Conservation (phyloP, 2,113 vertebrate genomes). For the Pelmatolapia mariae region DNA sequence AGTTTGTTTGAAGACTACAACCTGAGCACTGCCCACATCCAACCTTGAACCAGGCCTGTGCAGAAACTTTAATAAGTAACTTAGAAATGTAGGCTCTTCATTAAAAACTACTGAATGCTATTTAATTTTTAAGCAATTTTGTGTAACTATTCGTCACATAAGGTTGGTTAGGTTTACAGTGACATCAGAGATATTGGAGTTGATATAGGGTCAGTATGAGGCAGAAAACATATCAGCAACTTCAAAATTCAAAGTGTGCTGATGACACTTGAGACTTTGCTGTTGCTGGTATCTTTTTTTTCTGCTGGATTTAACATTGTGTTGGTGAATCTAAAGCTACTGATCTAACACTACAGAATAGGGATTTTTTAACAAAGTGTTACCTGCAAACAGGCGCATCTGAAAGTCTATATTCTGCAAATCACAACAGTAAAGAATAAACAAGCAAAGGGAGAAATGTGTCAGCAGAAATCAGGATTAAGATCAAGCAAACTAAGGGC, state of each 20-base stretch:
- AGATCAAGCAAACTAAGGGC: not conserved
- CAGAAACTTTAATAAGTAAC: not conserved
- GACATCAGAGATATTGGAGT: not conserved
- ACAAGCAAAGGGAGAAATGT: slow-evolving; percentile 31
- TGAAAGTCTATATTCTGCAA: slow-evolving; percentile 77
- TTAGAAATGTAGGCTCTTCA: not conserved
- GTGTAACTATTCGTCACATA: not conserved
- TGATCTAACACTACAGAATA: slow-evolving; percentile 5
- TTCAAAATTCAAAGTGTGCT: not conserved
- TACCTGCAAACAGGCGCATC: slow-evolving; percentile 74
- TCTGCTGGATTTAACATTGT: not conserved
- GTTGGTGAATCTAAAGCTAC: slow-evolving; percentile 23
- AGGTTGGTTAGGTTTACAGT: not conserved
- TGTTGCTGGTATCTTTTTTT: slow-evolving; percentile 14
- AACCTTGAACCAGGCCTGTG: not conserved
- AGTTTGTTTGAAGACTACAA: slow-evolving; percentile 15
- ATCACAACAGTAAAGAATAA: slow-evolving; percentile 46
- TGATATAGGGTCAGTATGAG: not conserved
- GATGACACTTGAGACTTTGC: not conserved
- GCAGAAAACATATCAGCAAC: slow-evolving; percentile 28
- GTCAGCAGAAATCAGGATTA: slow-evolving; percentile 25
- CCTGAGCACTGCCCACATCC: not conserved
- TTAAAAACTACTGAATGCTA: not conserved
- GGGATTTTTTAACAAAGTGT: slow-evolving; percentile 41
- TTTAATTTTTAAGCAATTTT: not conserved